These are phyloP conservation scores for Thomomys bottae DNA, from an alignment of 2,113 vertebrate genomes.

Conservation along the genomic window DNA sequence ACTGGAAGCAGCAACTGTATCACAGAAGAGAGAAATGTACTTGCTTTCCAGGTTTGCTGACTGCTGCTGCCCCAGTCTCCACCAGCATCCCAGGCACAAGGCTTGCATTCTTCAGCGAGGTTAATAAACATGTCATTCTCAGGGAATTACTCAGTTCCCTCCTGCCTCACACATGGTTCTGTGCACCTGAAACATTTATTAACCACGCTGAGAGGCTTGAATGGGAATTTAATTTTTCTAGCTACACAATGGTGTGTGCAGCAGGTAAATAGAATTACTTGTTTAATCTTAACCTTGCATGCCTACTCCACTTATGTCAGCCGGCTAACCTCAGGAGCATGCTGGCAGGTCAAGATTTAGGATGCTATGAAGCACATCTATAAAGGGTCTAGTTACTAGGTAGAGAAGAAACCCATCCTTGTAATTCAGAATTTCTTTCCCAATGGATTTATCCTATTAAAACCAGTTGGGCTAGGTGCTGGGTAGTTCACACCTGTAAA, in stretches of 20 bases:
- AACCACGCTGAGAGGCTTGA: conserved; percentile 47
- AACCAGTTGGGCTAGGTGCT: background rate
- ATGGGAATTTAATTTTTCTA: conserved; percentile 63
- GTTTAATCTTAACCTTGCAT: conserved; percentile 50
- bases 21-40: background rate
- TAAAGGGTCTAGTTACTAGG: conserved; percentile 23
- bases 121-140: conserved; percentile 33
- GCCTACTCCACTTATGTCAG: background rate
- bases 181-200: conserved; percentile 45
- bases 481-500: too few species aligned
- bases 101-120: background rate
- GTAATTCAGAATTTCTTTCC: background rate
- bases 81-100: background rate
- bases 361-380: background rate
- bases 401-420: conserved; percentile 29
- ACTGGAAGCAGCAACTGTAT: background rate
- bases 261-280: conserved; percentile 57
- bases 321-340: background rate
- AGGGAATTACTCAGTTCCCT: conserved; percentile 6
- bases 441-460: conserved; percentile 39
- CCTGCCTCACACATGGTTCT: conserved; percentile 9
- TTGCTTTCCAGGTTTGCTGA: background rate
- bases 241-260: conserved; percentile 47
- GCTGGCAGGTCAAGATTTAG: background rate
- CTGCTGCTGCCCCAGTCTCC: background rate